Base-by-base conservation (phyloP, 37 sponge, comb jelly and placozoan genomes). In the Chondrosia reniformis region DNA sequence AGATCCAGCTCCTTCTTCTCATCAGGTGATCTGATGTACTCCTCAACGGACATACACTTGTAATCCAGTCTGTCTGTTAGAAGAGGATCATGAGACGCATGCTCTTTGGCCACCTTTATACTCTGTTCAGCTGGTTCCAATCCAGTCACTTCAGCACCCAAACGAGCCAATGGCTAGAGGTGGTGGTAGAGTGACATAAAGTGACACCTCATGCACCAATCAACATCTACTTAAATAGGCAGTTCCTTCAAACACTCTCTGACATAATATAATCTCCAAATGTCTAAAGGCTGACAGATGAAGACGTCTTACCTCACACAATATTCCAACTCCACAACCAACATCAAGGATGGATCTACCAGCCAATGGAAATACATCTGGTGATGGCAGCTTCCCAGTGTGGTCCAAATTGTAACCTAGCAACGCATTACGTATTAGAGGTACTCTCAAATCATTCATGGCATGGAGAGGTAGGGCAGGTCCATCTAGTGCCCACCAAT, bases 321-420 rank as follows among this genome's bases (percentile, higher is more conserved):
- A 58, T 55, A 83, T 63, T 7, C 89, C 89, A 12, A 59, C 80
- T 30, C 89, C 89, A 83, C 89, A 88, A 1, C 89, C 89, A 45
- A 88, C 81, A 79, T 88, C 89, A 12, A 88, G 52, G 32, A 88
- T 67, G 0, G 22, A 62, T 21, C 39, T 69, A 39, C 84, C 84
- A 32, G 71, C 72, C 37, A 88, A 63, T n/a, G 84, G 84, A 34
- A 55, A 49, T 21, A 55, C 76, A 5, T 62, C 40, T 0, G 55
- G 65, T 4, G 45, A 37, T 6, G 72, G 63, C 3, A 32, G 40
- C 4, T 46, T 36, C 8, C 79, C 34, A 58, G 43, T 40, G 22
- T 72, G 64, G 5, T 78, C 88, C 17, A 64, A 38, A 28, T 0
- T 2, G 41, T 44, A n/a, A n/a, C 74, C 74, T 36, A 78, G 40